Evolutionary conservation across 2,797 vertebrate species (phyloP).

Genomic region (Coilia nasus): DNA sequence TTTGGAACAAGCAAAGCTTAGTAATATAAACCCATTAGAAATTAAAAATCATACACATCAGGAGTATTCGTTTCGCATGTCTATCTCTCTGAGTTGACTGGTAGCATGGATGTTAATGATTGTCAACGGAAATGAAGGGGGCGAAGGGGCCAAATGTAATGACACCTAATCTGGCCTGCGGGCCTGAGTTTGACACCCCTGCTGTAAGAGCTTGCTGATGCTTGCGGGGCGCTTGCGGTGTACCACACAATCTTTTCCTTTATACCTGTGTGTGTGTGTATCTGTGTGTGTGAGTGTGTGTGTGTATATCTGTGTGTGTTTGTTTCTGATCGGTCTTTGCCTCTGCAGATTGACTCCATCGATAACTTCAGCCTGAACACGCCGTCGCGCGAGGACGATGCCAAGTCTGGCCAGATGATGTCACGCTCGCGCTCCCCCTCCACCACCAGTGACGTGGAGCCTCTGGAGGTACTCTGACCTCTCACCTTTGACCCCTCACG

Average conservation of each 20-base stretch:
- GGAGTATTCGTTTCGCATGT: no score
- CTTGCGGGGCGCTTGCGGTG: background rate
- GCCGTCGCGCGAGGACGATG: conserved; percentile 74
- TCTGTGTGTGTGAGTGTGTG: background rate
- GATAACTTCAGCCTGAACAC: conserved; percentile 81
- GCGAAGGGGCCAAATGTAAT: no score
- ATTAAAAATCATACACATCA: no score
- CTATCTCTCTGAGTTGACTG: no score
- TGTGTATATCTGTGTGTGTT: background rate
- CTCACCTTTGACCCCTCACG: background rate
- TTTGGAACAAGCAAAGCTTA: no score
- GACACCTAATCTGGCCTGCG: no score
- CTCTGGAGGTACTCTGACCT: conserved; percentile 71
- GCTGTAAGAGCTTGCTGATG: no score
- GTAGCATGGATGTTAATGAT: no score
- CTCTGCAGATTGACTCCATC: conserved; percentile 79
- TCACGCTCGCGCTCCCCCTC: conserved; percentile 80
- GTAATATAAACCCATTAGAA: no score
- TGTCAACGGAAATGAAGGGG: no score
- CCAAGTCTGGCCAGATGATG: conserved; percentile 73
- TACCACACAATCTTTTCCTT: background rate
- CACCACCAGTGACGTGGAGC: conserved; percentile 79
- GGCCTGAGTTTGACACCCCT: no score
- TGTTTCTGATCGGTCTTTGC: background rate
- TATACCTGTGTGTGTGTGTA: background rate